Evolutionary conservation across 2,888 invertebrate genomes (phyloP).

Genomic region (Perithous albicinctus): DNA sequence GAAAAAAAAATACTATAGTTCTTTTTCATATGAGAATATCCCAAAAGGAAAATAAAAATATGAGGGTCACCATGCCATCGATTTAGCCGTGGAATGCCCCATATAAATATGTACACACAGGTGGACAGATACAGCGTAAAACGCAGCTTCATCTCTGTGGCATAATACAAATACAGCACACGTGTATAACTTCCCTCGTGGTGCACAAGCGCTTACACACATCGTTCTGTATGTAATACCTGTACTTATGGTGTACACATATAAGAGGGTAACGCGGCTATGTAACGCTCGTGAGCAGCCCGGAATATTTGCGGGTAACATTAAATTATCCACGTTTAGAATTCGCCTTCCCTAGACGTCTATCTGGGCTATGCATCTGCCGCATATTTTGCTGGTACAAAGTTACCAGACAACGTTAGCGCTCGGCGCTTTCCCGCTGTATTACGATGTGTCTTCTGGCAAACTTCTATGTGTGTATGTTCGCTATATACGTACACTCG

Average conservation of each 20-base stretch:
- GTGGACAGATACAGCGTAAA: not conserved
- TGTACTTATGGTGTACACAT: conserved; percentile 22
- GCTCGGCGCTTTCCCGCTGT: conserved; percentile 25
- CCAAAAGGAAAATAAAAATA: too few relatives aligned
- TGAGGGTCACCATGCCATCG: too few relatives aligned
- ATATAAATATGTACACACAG: conserved; percentile 1
- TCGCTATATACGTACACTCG: not conserved
- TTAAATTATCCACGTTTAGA: conserved; percentile 76
- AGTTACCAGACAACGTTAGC: conserved; percentile 52
- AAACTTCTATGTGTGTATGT: not conserved
- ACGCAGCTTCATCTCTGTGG: conserved; percentile 14
- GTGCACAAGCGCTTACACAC: not conserved
- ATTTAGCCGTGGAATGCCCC: too few relatives aligned
- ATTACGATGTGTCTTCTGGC: conserved; percentile 6
- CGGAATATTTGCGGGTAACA: conserved; percentile 75
- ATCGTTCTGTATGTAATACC: conserved; percentile 18
- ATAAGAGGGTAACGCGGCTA: conserved; percentile 10
- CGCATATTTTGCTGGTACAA: conserved; percentile 73
- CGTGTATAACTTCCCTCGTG: conserved; percentile 13
- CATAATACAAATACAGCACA: conserved; percentile 24
- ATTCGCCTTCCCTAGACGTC: conserved; percentile 72
- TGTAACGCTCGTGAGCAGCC: conserved; percentile 24
- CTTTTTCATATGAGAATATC: too few relatives aligned
- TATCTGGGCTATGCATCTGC: conserved; percentile 74
- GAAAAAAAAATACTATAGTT: too few relatives aligned